A percentile compares a stretch with the other conserved stretches of the same genome.
These are phyloP conservation scores for Leptonema lineaticorne DNA, from an alignment of 1,140 invertebrate species.

Conservation along the genomic window DNA sequence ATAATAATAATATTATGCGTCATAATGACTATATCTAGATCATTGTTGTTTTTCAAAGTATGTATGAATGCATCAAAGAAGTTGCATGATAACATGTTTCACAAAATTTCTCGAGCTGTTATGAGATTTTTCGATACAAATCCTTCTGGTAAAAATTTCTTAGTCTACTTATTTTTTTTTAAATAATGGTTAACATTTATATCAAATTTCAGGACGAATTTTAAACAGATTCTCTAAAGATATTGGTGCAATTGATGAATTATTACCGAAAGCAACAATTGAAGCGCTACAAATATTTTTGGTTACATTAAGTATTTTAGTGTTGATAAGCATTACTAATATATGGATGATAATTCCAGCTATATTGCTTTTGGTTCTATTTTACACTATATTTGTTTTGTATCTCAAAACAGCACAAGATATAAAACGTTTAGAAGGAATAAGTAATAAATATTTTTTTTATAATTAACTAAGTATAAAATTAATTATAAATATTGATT, in stretches of 20 bases:
- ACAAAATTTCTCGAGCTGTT: conserved; percentile 68
- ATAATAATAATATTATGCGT: conserved; percentile 52
- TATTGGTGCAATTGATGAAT: conserved; percentile 79
- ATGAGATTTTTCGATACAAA: conserved; percentile 87
- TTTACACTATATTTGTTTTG: conserved; percentile 64
- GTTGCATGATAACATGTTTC: conserved; percentile 84
- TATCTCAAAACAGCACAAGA: conserved; percentile 74
- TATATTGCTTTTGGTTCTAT: conserved; percentile 63
- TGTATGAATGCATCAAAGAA: conserved; percentile 78
- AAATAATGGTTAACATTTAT: neutral
- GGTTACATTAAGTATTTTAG: conserved; percentile 61
- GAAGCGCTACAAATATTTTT: conserved; percentile 54
- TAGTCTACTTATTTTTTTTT: neutral
- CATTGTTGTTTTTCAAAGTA: conserved; percentile 73
- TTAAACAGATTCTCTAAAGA: conserved; percentile 81
- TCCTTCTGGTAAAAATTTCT: conserved; percentile 62
- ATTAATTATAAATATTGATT: neutral
- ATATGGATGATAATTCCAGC: conserved; percentile 66
- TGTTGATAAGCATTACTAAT: conserved; percentile 69
- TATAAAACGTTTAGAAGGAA: conserved; percentile 72
- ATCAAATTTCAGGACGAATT: conserved; percentile 53
- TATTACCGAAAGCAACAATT: conserved; percentile 68
- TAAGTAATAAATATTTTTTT: conserved; percentile 36
- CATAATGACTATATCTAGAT: conserved; percentile 60
- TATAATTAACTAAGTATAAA: neutral